Conservation (phyloP, 2,888 invertebrate genomes). For the Hipparchia semele region DNA sequence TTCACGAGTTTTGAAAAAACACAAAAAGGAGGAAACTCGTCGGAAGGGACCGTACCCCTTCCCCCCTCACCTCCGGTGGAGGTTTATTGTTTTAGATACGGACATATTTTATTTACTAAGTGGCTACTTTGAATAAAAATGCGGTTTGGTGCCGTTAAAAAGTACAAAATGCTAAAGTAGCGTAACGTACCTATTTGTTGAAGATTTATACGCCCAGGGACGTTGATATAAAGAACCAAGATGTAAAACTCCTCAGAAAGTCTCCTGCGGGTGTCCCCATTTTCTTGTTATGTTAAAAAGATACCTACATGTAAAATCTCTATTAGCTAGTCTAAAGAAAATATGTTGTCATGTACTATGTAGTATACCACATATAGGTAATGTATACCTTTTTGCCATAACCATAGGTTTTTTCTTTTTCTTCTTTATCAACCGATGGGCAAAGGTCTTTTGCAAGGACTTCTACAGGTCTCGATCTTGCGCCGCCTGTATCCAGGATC, state of each 20-base stretch:
- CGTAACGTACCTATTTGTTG: constrained; percentile 39
- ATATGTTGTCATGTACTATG: too few relatives aligned
- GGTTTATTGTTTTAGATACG: constrained; percentile 74
- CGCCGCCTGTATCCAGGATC: too few relatives aligned
- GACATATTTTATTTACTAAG: constrained; percentile 82
- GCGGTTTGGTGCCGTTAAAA: constrained; percentile 76
- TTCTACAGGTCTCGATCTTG: too few relatives aligned
- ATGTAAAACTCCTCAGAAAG: neutral
- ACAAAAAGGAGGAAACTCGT: constrained; percentile 49
- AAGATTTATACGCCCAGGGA: constrained; percentile 62
- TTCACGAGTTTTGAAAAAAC: constrained; percentile 49
- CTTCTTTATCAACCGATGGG: too few relatives aligned
- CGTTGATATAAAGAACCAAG: constrained; percentile 36
- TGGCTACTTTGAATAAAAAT: constrained; percentile 82
- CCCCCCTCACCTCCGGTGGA: constrained; percentile 57
- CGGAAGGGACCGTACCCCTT: constrained; percentile 56
- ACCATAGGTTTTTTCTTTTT: too few relatives aligned
- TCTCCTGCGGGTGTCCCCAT: too few relatives aligned
- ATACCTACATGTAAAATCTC: too few relatives aligned
- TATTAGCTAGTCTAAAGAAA: too few relatives aligned
- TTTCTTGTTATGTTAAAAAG: too few relatives aligned
- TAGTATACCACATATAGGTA: too few relatives aligned
- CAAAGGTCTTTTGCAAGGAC: too few relatives aligned
- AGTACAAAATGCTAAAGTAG: constrained; percentile 62
- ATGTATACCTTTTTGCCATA: too few relatives aligned